Evolutionary conservation across 2,888 invertebrate species (phyloP).

Genomic region (Cerastis rubricosa): DNA sequence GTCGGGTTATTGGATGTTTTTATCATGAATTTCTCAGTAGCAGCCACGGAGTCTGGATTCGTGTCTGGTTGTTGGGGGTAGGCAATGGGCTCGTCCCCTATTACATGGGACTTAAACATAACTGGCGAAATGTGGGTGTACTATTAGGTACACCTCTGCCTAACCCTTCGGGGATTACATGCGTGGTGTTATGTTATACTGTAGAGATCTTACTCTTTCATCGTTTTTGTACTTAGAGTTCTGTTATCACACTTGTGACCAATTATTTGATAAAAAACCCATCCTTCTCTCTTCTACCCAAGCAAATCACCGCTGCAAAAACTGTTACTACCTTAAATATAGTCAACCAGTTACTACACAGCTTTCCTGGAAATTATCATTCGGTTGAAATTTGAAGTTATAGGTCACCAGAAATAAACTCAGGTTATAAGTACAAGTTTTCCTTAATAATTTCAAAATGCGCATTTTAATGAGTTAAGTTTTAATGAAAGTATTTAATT

Average conservation of each 20-base stretch:
- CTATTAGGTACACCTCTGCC: no score
- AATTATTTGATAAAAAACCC: not conserved
- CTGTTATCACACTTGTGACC: no score
- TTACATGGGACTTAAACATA: no score
- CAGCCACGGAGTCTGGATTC: no score
- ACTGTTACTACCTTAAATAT: not conserved
- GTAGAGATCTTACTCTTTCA: no score
- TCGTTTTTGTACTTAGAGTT: not conserved
- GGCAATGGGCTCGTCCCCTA: no score
- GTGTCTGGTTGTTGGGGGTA: no score
- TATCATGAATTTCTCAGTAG: no score
- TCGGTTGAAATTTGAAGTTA: not conserved
- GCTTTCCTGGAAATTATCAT: not conserved
- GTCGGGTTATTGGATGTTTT: no score
- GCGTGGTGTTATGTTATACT: no score
- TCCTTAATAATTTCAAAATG: not conserved
- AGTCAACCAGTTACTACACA: not conserved
- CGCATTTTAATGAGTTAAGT: not conserved
- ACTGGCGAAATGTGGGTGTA: no score
- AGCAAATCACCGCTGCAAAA: not conserved
- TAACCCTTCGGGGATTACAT: no score
- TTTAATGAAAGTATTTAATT: not conserved
- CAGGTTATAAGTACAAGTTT: not conserved
- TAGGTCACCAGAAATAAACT: not conserved
- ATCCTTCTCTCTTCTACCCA: not conserved